Percentiles rank a stretch among this genome's conserved stretches.
These are phyloP conservation scores for Drosophila takahashii DNA, from an alignment of 1,140 invertebrate genomes.

Conservation along the genomic window DNA sequence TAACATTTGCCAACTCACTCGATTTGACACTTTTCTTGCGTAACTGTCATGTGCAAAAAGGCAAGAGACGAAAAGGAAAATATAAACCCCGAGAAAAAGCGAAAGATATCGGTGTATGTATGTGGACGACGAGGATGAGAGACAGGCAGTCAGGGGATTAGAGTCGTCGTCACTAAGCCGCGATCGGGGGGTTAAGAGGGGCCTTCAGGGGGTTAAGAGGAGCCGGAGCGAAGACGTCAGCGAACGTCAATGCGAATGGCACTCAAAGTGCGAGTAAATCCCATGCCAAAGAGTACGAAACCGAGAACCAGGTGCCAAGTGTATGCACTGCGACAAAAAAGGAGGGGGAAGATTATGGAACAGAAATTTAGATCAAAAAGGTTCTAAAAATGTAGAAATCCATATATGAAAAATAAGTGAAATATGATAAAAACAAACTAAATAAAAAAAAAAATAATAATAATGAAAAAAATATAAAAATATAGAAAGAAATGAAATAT, in stretches of 20 bases:
- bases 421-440: too few species aligned
- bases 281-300: constrained; percentile 28
- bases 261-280: constrained; percentile 34
- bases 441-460: neutral
- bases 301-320: constrained; percentile 35
- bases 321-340: constrained; percentile 19
- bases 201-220: neutral
- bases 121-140: constrained; percentile 35
- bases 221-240: constrained; percentile 30
- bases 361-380: too few species aligned
- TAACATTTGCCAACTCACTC: constrained; percentile 39
- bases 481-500: too few species aligned
- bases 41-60: constrained; percentile 45
- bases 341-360: too few species aligned
- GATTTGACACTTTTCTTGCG: constrained; percentile 50
- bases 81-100: constrained; percentile 35
- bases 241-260: constrained; percentile 41
- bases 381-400: too few species aligned
- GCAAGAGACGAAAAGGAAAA: constrained; percentile 9
- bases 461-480: too few species aligned
- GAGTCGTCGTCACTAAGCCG: constrained; percentile 51
- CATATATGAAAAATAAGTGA: too few species aligned
- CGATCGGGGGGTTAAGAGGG: constrained; percentile 12
- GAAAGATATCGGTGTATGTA: constrained; percentile 5
- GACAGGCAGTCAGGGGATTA: constrained; percentile 54